These are phyloP conservation scores for Lycopodina hypogea DNA, from an alignment of 37 sponge, comb jelly and placozoan species.

Conservation along the genomic window DNA sequence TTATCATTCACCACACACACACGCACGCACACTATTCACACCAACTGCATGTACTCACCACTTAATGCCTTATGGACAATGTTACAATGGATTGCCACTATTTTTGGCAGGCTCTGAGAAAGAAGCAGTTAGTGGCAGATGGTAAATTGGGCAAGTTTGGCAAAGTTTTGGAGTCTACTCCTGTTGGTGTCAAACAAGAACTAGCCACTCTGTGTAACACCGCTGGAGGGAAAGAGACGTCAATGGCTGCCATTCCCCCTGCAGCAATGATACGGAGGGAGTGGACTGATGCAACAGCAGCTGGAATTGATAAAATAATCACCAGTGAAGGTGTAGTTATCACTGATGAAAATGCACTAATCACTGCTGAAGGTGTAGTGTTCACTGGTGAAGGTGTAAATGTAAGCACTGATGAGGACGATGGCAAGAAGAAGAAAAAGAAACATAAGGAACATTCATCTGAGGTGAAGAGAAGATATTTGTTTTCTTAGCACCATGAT, in stretches of 20 bases:
- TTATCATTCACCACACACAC: too few relatives aligned
- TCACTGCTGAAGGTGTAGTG: not conserved
- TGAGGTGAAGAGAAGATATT: conserved; percentile 11
- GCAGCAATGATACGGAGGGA: not conserved
- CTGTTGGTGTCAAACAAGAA: conserved; percentile 64
- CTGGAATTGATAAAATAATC: not conserved
- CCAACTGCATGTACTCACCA: too few relatives aligned
- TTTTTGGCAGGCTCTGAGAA: conserved; percentile 69
- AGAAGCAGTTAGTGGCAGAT: conserved; percentile 86
- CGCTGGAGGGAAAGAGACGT: conserved; percentile 1
- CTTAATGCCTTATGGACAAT: too few relatives aligned
- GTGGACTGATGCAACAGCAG: not conserved
- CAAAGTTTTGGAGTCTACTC: conserved; percentile 71
- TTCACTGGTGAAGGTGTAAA: conserved; percentile 11
- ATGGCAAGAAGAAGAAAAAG: conserved; percentile 58
- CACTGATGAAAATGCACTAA: too few relatives aligned
- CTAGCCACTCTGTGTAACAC: conserved; percentile 29
- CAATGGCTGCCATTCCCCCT: not conserved
- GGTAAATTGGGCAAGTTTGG: conserved; percentile 95
- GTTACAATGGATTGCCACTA: too few relatives aligned
- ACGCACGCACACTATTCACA: too few relatives aligned
- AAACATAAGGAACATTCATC: conserved; percentile 9
- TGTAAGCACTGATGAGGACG: conserved; percentile 8
- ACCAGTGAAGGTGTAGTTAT: not conserved
- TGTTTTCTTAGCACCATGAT: too few relatives aligned